A percentile compares a stretch with the other conserved stretches of the same genome.
Evolutionary conservation across 2,888 invertebrate genomes (phyloP).

Genomic region (Cryptocephalus moraei): DNA sequence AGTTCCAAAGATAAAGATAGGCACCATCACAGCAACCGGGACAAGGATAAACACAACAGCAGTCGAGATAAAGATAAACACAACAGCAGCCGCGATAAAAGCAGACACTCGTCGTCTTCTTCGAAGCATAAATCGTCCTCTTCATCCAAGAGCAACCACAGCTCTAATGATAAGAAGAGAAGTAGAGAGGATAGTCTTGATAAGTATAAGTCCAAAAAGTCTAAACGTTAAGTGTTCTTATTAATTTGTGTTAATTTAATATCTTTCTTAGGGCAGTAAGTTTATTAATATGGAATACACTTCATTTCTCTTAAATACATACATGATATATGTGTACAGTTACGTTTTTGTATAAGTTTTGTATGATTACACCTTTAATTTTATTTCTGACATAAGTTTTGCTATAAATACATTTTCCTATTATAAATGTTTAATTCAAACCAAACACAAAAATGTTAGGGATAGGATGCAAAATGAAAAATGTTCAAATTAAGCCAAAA

Average conservation of each 20-base stretch:
- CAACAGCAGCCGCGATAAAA: slow-evolving; percentile 13
- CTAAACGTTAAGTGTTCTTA: slow-evolving; percentile 41
- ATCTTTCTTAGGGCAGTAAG: not conserved
- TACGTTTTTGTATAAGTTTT: too few relatives aligned
- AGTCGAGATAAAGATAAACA: slow-evolving; percentile 23
- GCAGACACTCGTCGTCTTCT: slow-evolving; percentile 15
- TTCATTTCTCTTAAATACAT: too few relatives aligned
- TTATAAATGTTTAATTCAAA: too few relatives aligned
- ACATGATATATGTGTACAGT: too few relatives aligned
- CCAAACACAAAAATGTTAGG: too few relatives aligned
- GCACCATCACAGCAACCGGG: slow-evolving; percentile 21
- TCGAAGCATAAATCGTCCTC: slow-evolving; percentile 24
- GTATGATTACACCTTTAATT: too few relatives aligned
- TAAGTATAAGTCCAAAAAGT: slow-evolving; percentile 55
- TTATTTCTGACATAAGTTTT: too few relatives aligned
- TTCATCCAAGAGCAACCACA: slow-evolving; percentile 18
- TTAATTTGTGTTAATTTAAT: not conserved
- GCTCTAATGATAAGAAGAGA: slow-evolving; percentile 48
- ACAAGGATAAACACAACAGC: slow-evolving; percentile 17
- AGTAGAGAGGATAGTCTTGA: slow-evolving; percentile 68
- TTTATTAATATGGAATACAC: too few relatives aligned
- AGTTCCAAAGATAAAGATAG: not conserved
- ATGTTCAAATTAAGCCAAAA: too few relatives aligned
- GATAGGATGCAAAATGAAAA: too few relatives aligned
- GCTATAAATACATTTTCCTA: too few relatives aligned